Conservation (phyloP, 92 coral and sea anemone genomes). For the Epizoanthus ramosus region DNA sequence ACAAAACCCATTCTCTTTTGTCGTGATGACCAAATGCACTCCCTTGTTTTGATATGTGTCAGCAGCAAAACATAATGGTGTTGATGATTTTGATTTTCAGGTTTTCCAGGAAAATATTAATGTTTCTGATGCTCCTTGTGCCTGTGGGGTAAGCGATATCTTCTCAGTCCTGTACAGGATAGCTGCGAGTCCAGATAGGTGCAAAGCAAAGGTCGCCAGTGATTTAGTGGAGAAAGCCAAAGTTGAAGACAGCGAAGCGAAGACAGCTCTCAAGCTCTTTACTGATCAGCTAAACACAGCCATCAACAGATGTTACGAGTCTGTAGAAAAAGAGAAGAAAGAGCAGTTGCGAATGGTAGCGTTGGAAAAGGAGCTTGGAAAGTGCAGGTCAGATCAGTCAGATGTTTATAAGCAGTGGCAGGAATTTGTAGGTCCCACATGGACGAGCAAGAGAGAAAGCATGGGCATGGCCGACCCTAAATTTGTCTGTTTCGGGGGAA, state of each 20-base stretch:
- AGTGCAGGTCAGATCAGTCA: neutral
- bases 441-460: neutral
- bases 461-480: no score
- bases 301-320: neutral
- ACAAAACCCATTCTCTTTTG: no score
- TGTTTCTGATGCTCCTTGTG: no score
- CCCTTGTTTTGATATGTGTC: no score
- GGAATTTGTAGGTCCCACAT: neutral
- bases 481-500: no score
- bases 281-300: neutral
- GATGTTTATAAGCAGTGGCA: slow-evolving; percentile 12
- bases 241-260: neutral
- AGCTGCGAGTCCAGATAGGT: neutral
- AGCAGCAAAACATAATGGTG: no score
- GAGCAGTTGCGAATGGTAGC: neutral
- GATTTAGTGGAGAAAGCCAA: neutral
- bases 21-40: no score
- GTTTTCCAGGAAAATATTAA: neutral
- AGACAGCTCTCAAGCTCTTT: neutral
- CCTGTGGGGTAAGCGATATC: neutral
- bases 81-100: neutral
- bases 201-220: slow-evolving; percentile 6
- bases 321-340: neutral
- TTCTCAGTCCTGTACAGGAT: neutral
- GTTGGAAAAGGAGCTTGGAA: slow-evolving; percentile 16